Conservation (phyloP, 2,888 invertebrate species). For the Volucella bombylans region DNA sequence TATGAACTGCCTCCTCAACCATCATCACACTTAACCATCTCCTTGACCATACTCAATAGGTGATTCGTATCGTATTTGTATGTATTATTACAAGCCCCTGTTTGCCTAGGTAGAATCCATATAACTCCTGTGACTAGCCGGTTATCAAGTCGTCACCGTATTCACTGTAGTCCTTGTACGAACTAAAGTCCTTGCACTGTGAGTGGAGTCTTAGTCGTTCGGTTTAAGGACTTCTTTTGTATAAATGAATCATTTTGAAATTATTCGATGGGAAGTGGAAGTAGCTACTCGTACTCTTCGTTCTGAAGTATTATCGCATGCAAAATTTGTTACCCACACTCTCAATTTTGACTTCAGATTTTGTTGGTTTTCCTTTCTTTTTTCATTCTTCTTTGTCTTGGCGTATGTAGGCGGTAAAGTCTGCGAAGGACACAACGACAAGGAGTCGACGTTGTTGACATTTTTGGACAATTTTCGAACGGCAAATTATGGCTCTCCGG, state of each 20-base stretch:
- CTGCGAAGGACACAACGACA: constrained; percentile 52
- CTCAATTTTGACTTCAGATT: constrained; percentile 35
- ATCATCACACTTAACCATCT: no score
- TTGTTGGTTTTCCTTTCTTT: constrained; percentile 7
- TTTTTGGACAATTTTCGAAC: constrained; percentile 71
- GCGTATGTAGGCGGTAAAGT: neutral
- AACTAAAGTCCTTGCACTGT: neutral
- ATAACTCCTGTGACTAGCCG: constrained; percentile 30
- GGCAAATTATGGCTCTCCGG: constrained; percentile 63
- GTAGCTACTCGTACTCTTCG: constrained; percentile 63
- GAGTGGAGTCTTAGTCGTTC: neutral
- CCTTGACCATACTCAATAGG: constrained; percentile 50
- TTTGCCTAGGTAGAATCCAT: constrained; percentile 37
- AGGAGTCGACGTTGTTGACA: constrained; percentile 66
- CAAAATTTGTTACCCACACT: constrained; percentile 55
- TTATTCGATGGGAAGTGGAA: constrained; percentile 71
- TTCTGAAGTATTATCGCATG: constrained; percentile 70
- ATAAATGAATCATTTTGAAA: constrained; percentile 71
- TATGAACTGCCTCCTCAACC: neutral
- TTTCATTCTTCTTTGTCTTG: constrained; percentile 10
- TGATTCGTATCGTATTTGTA: constrained; percentile 48
- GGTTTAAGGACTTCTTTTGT: constrained; percentile 56
- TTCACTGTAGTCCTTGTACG: constrained; percentile 10
- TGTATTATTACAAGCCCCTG: constrained; percentile 33
- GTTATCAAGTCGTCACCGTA: constrained; percentile 28